Evolutionary conservation across 2,113 vertebrate species (phyloP).

Genomic region (Fulmarus glacialis): DNA sequence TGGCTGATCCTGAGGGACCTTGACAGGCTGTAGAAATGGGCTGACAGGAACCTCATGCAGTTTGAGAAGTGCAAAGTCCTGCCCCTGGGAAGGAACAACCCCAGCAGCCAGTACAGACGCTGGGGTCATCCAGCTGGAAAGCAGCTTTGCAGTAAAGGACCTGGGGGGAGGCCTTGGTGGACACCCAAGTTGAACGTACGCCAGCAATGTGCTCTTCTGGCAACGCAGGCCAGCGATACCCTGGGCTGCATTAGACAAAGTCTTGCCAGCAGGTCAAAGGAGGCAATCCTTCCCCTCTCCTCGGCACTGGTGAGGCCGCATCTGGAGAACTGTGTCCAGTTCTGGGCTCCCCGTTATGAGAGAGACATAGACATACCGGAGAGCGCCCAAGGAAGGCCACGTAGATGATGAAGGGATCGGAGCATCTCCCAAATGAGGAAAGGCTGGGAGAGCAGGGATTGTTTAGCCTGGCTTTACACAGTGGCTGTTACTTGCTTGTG

Average conservation of each 20-base stretch:
- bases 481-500: not conserved
- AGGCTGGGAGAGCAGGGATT: not conserved
- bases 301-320: not conserved
- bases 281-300: not conserved
- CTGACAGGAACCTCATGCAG: not conserved
- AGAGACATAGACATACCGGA: not conserved
- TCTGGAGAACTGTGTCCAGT: not conserved
- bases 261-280: not conserved
- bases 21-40: not conserved
- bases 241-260: not conserved
- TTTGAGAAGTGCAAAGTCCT: not conserved
- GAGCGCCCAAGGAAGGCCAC: rapidly evolving
- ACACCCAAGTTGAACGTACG: not conserved
- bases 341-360: not conserved
- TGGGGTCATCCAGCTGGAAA: not conserved
- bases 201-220: not conserved
- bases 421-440: not conserved
- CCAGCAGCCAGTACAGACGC: not conserved
- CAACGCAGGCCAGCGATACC: not conserved
- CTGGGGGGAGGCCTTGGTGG: rapidly evolving
- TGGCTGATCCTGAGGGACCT: not conserved
- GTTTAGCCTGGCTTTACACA: not conserved
- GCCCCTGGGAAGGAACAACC: not conserved
- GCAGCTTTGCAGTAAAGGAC: not conserved
- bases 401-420: not conserved